phyloP scores from a whole-genome alignment of 2,888 invertebrate species.

The Matsumyia berberina region DNA sequence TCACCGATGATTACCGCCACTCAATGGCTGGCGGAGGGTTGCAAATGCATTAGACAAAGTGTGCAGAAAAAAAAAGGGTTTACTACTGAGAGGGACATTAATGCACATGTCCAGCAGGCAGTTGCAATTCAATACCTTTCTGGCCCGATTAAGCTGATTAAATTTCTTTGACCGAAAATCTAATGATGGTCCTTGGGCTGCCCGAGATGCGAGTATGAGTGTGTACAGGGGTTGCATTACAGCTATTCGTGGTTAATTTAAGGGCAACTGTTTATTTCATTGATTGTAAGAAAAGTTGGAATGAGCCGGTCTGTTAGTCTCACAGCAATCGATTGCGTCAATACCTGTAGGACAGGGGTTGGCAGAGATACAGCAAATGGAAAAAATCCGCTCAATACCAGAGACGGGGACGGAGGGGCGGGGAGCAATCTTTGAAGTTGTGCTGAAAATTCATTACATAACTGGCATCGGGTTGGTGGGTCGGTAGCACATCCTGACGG shows the following conservation, averaged over 20 bases:
- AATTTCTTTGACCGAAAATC: conserved; percentile 62
- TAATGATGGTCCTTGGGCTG: conserved; percentile 36
- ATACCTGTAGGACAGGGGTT: conserved; percentile 36
- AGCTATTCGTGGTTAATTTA: conserved; percentile 74
- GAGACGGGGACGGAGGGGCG: not conserved
- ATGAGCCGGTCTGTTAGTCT: conserved; percentile 5
- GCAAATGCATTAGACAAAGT: conserved; percentile 71
- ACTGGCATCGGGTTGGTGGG: conserved; percentile 26
- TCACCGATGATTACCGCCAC: conserved; percentile 36
- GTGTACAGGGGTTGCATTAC: not conserved
- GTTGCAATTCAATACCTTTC: conserved; percentile 70
- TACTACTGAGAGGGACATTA: not conserved
- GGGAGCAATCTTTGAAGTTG: conserved; percentile 68
- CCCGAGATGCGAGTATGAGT: too few relatives aligned
- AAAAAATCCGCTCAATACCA: conserved; percentile 28
- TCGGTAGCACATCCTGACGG: not conserved
- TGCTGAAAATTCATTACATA: conserved; percentile 68
- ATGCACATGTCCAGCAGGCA: conserved; percentile 30
- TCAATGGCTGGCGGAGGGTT: conserved; percentile 37
- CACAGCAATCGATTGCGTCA: conserved; percentile 65
- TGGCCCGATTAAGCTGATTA: conserved; percentile 72
- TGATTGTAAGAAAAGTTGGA: conserved; percentile 58
- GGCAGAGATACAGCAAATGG: not conserved
- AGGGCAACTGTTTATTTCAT: conserved; percentile 74
- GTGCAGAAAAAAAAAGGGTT: conserved; percentile 43